Evolutionary conservation across 2,113 vertebrate genomes (phyloP).

Genomic region (Solea senegalensis): DNA sequence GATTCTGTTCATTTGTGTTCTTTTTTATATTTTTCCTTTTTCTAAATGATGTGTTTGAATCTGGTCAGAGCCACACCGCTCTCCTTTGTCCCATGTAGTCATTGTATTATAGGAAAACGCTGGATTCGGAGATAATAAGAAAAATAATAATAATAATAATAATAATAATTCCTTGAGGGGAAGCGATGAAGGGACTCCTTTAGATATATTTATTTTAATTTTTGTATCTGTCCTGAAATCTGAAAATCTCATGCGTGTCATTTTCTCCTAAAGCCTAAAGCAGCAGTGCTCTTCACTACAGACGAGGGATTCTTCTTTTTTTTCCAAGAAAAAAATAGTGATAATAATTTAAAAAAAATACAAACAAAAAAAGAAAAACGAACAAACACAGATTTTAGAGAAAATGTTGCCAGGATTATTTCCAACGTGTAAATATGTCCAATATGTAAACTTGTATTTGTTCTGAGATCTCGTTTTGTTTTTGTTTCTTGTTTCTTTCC

Average conservation of each 20-base stretch:
- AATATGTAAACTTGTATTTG: slow-evolving; percentile 94
- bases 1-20: slow-evolving; percentile 34
- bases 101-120: slow-evolving; percentile 66
- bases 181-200: slow-evolving; percentile 69
- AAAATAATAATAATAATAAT: slow-evolving; percentile 15
- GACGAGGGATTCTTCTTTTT: slow-evolving; percentile 59
- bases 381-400: slow-evolving; percentile 82
- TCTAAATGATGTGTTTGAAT: slow-evolving; percentile 28
- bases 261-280: slow-evolving; percentile 66
- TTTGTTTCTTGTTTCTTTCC: slow-evolving; percentile 85
- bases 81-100: slow-evolving; percentile 56
- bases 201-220: slow-evolving; percentile 75
- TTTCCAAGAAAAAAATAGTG: slow-evolving; percentile 69
- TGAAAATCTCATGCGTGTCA: slow-evolving; percentile 73
- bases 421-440: slow-evolving; percentile 93
- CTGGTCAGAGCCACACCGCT: slow-evolving; percentile 44
- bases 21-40: not conserved
- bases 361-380: not conserved
- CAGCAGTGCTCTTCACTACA: slow-evolving; percentile 74
- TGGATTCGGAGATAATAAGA: slow-evolving; percentile 52
- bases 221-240: slow-evolving; percentile 70
- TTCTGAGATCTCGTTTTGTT: slow-evolving; percentile 82
- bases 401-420: slow-evolving; percentile 85
- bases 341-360: slow-evolving; percentile 36
- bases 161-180: slow-evolving; percentile 40